A percentile compares a stretch with the other conserved stretches of the same genome.
phyloP scores from a whole-genome alignment of 1,140 invertebrate species.

The Atta cephalotes region DNA sequence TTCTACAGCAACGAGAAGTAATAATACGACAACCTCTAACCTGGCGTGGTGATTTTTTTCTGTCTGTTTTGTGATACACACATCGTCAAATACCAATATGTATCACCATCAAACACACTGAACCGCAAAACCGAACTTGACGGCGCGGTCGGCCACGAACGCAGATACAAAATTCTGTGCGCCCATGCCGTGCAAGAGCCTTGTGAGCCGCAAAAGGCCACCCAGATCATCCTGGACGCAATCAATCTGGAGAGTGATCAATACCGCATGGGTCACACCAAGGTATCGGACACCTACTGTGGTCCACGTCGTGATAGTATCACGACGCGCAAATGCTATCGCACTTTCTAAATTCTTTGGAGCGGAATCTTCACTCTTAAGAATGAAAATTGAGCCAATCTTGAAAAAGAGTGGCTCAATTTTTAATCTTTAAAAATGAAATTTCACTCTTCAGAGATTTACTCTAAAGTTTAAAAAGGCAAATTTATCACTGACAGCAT shows the following conservation, averaged over 20 bases:
- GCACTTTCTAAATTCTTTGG: too few relatives aligned
- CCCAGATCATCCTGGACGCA: conserved; percentile 95
- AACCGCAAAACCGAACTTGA: conserved; percentile 51
- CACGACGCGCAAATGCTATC: conserved; percentile 20
- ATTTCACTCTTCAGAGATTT: too few relatives aligned
- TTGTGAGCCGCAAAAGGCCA: conserved; percentile 93
- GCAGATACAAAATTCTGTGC: conserved; percentile 98
- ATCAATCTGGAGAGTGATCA: conserved; percentile 95
- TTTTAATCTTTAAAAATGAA: too few relatives aligned
- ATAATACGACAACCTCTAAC: conserved; percentile 60
- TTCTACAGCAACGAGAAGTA: conserved; percentile 41
- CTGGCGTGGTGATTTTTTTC: conserved; percentile 74
- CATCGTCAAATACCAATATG: conserved; percentile 41
- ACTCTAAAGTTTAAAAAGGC: too few relatives aligned
- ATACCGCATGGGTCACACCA: conserved; percentile 98
- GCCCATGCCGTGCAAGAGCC: conserved; percentile 91
- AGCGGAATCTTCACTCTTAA: too few relatives aligned
- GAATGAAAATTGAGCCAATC: too few relatives aligned
- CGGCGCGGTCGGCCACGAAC: conserved; percentile 77
- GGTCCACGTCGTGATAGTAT: conserved; percentile 35
- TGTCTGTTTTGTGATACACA: conserved; percentile 76
- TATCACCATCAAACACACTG: conserved; percentile 19
- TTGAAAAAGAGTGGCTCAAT: too few relatives aligned
- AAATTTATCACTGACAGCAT: not conserved
- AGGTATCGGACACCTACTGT: conserved; percentile 89